Evolutionary conservation across 2,113 vertebrate species (phyloP).

Genomic region (Atractosteus spatula): DNA sequence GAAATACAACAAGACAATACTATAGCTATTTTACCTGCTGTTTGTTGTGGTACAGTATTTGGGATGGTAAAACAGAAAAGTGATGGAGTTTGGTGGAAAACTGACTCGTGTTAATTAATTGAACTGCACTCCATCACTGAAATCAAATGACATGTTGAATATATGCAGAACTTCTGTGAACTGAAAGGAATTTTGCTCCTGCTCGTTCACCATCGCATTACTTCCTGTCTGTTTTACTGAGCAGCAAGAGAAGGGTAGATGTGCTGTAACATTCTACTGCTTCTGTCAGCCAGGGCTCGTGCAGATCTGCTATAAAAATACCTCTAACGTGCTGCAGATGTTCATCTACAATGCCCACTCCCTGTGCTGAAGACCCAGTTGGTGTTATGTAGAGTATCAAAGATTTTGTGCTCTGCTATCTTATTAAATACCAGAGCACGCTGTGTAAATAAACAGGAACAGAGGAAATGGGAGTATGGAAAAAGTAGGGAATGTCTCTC

Average conservation of each 20-base stretch:
- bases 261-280: conserved; percentile 14
- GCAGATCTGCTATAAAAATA: conserved; percentile 27
- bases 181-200: too few relatives aligned
- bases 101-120: too few relatives aligned
- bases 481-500: too few relatives aligned
- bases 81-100: too few relatives aligned
- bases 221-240: not conserved
- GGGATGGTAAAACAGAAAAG: too few relatives aligned
- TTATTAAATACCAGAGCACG: conserved; percentile 1
- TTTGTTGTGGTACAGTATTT: too few relatives aligned
- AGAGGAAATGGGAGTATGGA: conserved; percentile 5
- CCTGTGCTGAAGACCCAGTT: conserved; percentile 35
- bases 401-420: conserved; percentile 11
- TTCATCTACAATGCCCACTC: conserved; percentile 39
- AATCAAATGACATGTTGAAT: too few relatives aligned
- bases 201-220: not conserved
- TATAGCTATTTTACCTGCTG: too few relatives aligned
- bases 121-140: too few relatives aligned
- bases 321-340: conserved; percentile 17
- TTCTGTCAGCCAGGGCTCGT: conserved; percentile 12
- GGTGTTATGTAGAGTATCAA: conserved; percentile 41
- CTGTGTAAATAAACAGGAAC: conserved; percentile 21
- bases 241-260: too few relatives aligned
- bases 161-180: too few relatives aligned
- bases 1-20: too few relatives aligned